These are phyloP conservation scores for Leptobrachium leishanense DNA, from an alignment of 2,113 vertebrate species.

Conservation along the genomic window DNA sequence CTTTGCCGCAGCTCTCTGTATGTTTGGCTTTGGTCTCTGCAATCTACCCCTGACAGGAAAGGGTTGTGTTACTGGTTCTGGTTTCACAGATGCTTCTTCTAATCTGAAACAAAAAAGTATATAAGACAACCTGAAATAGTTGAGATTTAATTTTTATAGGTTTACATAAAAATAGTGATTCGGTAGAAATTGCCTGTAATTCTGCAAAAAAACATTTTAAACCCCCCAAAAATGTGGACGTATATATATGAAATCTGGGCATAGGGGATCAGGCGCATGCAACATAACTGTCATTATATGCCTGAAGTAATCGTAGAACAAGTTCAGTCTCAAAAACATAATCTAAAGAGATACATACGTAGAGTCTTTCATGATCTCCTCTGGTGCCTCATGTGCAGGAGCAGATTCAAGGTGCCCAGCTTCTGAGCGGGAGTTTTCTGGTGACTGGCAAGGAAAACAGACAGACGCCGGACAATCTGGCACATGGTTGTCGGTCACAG, in stretches of 20 bases:
- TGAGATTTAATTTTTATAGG: no score
- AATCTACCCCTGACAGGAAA: slow-evolving; percentile 4
- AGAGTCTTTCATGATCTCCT: not conserved
- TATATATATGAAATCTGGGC: no score
- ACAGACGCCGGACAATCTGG: no score
- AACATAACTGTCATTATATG: no score
- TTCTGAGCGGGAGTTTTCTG: not conserved
- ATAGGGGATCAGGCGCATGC: no score
- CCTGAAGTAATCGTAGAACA: no score
- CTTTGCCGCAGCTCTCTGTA: not conserved
- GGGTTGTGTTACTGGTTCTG: not conserved
- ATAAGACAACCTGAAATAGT: no score
- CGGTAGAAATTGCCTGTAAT: no score
- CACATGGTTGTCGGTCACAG: not conserved
- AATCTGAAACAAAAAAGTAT: not conserved
- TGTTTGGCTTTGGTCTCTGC: slow-evolving; percentile 25
- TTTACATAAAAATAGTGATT: no score
- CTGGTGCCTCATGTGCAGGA: not conserved
- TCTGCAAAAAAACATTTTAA: no score
- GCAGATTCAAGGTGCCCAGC: not conserved
- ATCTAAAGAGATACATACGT: not conserved
- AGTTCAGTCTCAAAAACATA: no score
- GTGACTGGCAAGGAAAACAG: not conserved
- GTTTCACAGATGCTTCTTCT: not conserved
- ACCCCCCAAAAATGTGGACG: no score